Conservation (phyloP, 2,797 vertebrate genomes). For the Echeneis naucrates region DNA sequence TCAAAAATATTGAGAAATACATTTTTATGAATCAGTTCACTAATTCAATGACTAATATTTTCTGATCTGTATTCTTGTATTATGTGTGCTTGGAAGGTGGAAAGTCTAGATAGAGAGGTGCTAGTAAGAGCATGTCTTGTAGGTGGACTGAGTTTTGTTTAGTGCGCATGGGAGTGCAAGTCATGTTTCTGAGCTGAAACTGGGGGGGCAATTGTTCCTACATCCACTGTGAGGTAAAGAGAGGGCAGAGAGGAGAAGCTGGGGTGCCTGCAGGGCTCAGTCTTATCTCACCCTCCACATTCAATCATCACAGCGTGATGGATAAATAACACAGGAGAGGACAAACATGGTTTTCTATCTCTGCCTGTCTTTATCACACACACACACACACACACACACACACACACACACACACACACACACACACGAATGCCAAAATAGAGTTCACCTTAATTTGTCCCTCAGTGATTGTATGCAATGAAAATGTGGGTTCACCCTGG, state of each 20-base stretch:
- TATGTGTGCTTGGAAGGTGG: neutral
- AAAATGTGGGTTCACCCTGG: constrained; percentile 60
- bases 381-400: constrained; percentile 18
- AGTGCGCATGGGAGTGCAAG: constrained; percentile 4
- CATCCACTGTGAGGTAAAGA: constrained; percentile 49
- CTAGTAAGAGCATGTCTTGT: neutral
- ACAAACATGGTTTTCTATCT: constrained; percentile 40
- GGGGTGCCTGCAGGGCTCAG: constrained; percentile 37
- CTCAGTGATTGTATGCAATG: constrained; percentile 39
- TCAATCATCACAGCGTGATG: constrained; percentile 50
- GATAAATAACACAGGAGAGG: constrained; percentile 53
- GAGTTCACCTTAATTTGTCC: constrained; percentile 64
- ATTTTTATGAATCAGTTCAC: too few species aligned
- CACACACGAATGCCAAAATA: constrained; percentile 37
- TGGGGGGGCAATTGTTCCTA: constrained; percentile 13
- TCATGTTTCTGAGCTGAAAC: constrained; percentile 27
- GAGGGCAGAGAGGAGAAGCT: constrained; percentile 46
- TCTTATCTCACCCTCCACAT: constrained; percentile 64
- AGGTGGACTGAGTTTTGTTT: neutral
- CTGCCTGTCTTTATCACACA: constrained; percentile 38
- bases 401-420: constrained; percentile 6
- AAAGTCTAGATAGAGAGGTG: constrained; percentile 2
- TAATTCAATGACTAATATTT: neutral
- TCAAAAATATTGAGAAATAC: too few species aligned
- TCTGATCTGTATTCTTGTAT: neutral